phyloP scores from a whole-genome alignment of 2,888 invertebrate genomes.

The Drosophila atripex region DNA sequence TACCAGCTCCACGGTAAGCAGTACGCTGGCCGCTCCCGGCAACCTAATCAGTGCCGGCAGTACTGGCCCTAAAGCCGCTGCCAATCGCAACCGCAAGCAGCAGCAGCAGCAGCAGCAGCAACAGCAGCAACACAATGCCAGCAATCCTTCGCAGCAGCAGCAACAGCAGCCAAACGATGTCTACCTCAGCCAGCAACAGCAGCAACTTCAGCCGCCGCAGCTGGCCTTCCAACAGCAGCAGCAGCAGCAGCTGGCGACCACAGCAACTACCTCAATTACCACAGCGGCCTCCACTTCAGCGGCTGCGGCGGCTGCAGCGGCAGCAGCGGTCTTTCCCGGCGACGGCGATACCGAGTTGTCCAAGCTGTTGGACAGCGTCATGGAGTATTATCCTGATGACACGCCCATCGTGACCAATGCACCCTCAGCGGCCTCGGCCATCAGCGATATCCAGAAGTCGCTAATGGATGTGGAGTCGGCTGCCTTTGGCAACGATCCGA shows the following conservation, averaged over 20 bases:
- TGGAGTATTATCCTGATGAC: conserved; percentile 90
- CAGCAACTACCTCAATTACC: conserved; percentile 82
- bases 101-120: conserved; percentile 86
- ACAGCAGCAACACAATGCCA: conserved; percentile 83
- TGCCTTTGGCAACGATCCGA: conserved; percentile 63
- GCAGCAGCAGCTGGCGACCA: conserved; percentile 63
- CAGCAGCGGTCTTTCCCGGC: conserved; percentile 48
- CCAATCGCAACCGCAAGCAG: conserved; percentile 76
- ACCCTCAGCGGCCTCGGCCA: conserved; percentile 85
- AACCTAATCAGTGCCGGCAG: conserved; percentile 72
- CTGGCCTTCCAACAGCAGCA: conserved; percentile 70
- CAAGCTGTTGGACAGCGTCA: conserved; percentile 93
- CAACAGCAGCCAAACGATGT: conserved; percentile 81
- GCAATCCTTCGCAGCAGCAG: conserved; percentile 50
- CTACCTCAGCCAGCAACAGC: conserved; percentile 83
- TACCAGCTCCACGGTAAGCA: conserved; percentile 76
- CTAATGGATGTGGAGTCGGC: conserved; percentile 93
- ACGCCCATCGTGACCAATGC: conserved; percentile 74
- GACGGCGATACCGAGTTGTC: conserved; percentile 89
- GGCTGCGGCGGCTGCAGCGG: conserved; percentile 67
- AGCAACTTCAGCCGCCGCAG: conserved; percentile 68
- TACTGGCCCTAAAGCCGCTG: conserved; percentile 82
- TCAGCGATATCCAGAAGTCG: conserved; percentile 94
- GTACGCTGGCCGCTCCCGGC: conserved; percentile 68
- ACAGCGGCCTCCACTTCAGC: conserved; percentile 71